Base-by-base conservation (phyloP, 2,113 vertebrate genomes). In the Cathartes aura region DNA sequence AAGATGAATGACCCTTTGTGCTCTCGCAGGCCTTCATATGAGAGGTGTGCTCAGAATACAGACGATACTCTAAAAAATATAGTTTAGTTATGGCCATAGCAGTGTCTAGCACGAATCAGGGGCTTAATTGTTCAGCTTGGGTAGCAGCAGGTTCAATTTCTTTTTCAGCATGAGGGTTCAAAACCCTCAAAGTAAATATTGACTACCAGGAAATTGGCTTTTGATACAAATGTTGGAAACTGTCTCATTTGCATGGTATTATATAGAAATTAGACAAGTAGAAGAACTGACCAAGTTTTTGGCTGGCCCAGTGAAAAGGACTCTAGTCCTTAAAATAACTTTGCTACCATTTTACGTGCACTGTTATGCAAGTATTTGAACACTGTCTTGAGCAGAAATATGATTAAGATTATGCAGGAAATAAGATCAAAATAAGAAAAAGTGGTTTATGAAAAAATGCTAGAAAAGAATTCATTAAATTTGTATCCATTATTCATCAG, bases 381-480 rank as follows among this genome's bases (percentile, higher is more conserved):
- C 16, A 32, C 6, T 29, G 5, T 38, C 40, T 90, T 79, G 9
- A 79, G 15, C 9, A 67, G 15, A 68, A 81, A n/a, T 18, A 24
- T 29, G 2, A 45, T 68, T 79, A 47, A 52, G 5, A 73, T 34
- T 52, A 70, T 18, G 8, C 7, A 67, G 29, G 19, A 78, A 48
- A 40, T 74, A 62, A 52, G 5, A 62, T 34, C 4, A 42, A 82
- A 78, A 56, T 9, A 36, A n/a, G 11, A 27, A 68, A 26, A 67
- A 56, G 2, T 18, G 2, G 4, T 26, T 76, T 47, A 55, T 1
- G 7, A 14, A 34, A 70, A 56, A 56, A 43, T 38, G 3, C 0
- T 4, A 27, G 30, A 45, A 72, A 75, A 70, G 0, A 32, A 55
- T 30, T 74, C 0, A 24, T 27, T 53, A 16, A 15, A 70, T 29